These are phyloP conservation scores for Galeopterus variegatus DNA, from an alignment of 2,113 vertebrate species.

Conservation along the genomic window DNA sequence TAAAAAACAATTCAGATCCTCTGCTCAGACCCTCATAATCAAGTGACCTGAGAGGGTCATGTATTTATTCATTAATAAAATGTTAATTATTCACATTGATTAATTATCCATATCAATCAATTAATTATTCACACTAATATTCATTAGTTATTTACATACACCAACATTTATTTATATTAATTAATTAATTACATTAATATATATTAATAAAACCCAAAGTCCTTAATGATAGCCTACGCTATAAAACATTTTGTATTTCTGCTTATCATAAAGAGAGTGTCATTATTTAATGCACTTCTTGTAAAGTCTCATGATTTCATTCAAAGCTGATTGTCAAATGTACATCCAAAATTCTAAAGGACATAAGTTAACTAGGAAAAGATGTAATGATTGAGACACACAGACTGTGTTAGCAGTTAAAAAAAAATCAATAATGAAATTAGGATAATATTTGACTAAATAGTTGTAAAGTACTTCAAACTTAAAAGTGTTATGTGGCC, in stretches of 20 bases:
- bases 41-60: too few relatives aligned
- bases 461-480: slow-evolving; percentile 27
- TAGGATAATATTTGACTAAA: slow-evolving; percentile 32
- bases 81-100: too few relatives aligned
- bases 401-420: neutral
- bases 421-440: slow-evolving; percentile 32
- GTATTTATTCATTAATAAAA: too few relatives aligned
- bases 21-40: neutral
- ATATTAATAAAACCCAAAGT: neutral
- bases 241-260: slow-evolving; percentile 50
- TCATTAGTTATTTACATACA: too few relatives aligned
- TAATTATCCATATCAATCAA: too few relatives aligned
- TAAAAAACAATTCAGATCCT: neutral
- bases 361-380: slow-evolving; percentile 44
- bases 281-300: neutral
- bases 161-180: too few relatives aligned
- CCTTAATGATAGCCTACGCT: neutral
- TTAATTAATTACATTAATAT: too few relatives aligned
- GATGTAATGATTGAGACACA: neutral
- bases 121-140: too few relatives aligned
- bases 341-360: neutral
- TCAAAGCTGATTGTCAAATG: slow-evolving; percentile 41
- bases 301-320: neutral
- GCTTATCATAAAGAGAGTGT: neutral
- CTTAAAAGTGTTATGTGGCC: neutral